These are phyloP conservation scores for Dasyurus viverrinus DNA, from an alignment of 2,113 vertebrate genomes.

Conservation along the genomic window DNA sequence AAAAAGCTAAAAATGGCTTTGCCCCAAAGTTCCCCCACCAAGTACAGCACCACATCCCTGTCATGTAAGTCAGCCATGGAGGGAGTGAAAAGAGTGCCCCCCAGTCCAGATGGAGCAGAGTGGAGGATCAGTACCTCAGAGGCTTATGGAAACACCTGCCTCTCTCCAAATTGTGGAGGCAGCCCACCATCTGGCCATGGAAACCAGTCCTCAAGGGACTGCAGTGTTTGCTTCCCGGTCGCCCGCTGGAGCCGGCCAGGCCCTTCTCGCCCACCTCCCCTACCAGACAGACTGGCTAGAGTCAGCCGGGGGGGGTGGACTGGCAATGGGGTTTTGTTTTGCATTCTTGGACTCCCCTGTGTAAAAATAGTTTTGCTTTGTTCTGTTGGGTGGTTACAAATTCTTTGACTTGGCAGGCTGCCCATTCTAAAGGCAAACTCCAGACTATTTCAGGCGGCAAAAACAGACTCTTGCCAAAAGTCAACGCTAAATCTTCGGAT, in stretches of 20 bases:
- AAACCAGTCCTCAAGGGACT: slow-evolving; percentile 15
- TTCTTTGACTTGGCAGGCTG: slow-evolving; percentile 59
- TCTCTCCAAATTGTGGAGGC: background rate
- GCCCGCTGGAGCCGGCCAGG: background rate
- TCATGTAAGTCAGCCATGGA: background rate
- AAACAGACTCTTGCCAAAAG: slow-evolving; percentile 64
- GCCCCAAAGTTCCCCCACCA: background rate
- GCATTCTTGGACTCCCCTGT: slow-evolving; percentile 26
- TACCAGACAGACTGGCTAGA: too few species aligned
- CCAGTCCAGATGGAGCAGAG: background rate
- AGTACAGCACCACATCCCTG: background rate
- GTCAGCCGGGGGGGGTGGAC: background rate
- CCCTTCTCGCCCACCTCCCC: background rate
- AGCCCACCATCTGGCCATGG: background rate
- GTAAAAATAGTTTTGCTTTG: slow-evolving; percentile 75
- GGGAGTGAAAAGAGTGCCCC: background rate
- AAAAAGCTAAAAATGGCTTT: background rate
- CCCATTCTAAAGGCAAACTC: slow-evolving; percentile 38
- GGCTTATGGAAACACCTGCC: background rate
- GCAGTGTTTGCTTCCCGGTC: background rate
- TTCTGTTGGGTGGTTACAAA: slow-evolving; percentile 56
- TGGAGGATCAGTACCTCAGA: background rate
- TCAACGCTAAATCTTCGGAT: slow-evolving; percentile 59
- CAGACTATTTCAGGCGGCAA: slow-evolving; percentile 69
- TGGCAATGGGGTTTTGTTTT: background rate